These are phyloP conservation scores for Gymnorhina tibicen DNA, from an alignment of 2,113 vertebrate genomes.

Conservation along the genomic window DNA sequence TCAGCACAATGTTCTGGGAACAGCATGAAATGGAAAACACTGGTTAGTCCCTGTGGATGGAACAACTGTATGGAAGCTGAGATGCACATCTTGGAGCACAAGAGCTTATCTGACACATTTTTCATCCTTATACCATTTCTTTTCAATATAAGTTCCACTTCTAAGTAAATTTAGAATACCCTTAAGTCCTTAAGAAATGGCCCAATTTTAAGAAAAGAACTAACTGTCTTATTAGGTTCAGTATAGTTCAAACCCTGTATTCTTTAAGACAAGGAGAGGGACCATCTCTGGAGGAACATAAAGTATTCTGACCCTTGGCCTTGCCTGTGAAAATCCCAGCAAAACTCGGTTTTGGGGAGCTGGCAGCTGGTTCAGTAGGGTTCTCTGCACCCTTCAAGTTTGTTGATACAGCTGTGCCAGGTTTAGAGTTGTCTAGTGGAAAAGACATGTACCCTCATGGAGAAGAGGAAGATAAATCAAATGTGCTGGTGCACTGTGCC, in stretches of 20 bases:
- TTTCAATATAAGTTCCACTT: not conserved
- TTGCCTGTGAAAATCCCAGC: not conserved
- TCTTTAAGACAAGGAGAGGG: not conserved
- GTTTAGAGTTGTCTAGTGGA: not conserved
- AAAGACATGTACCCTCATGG: not conserved
- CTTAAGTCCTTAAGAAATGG: not conserved
- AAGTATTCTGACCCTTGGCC: not conserved
- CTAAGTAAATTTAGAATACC: not conserved
- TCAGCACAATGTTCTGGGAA: not conserved
- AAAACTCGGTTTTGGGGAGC: not conserved
- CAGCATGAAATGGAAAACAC: not conserved
- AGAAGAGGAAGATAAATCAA: not conserved
- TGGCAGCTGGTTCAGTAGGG: not conserved
- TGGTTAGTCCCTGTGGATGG: not conserved
- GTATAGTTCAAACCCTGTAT: not conserved
- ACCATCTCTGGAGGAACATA: not conserved
- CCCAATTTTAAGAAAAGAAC: not conserved
- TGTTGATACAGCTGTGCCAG: not conserved
- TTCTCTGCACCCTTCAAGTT: not conserved
- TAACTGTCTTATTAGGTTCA: not conserved
- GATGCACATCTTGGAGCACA: not conserved
- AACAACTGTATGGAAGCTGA: not conserved
- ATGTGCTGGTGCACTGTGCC: not conserved
- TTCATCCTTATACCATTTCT: not conserved
- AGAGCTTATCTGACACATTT: not conserved